These are phyloP conservation scores for Plecotus auritus DNA, from an alignment of 2,113 vertebrate genomes.

Conservation along the genomic window DNA sequence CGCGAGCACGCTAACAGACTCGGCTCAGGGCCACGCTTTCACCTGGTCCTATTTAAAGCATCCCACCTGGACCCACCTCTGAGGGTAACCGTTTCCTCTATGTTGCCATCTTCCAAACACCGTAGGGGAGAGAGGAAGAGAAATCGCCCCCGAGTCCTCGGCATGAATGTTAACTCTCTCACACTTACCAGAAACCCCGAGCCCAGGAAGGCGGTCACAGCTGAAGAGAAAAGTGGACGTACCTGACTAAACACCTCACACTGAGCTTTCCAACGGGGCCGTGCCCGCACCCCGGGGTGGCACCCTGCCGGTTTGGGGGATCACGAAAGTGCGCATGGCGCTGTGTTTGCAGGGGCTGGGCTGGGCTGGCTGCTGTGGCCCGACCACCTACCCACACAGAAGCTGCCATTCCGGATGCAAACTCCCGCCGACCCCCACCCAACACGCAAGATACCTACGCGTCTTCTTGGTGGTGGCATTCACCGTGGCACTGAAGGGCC, in stretches of 20 bases:
- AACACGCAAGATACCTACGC: constrained; percentile 82
- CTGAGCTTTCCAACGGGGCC: rapidly evolving
- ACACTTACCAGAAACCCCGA: constrained; percentile 13
- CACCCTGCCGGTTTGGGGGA: not conserved
- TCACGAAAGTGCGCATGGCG: not conserved
- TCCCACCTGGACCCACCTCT: not conserved
- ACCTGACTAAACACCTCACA: not conserved
- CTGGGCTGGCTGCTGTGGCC: not conserved
- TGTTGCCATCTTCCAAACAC: not conserved
- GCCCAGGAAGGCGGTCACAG: too few relatives aligned
- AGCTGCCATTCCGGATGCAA: not conserved
- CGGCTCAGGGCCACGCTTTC: too few relatives aligned
- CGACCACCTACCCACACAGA: not conserved
- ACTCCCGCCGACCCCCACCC: not conserved
- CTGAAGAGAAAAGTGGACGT: not conserved
- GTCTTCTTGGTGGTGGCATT: constrained; percentile 95
- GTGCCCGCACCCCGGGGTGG: not conserved
- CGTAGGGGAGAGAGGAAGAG: constrained; percentile 17
- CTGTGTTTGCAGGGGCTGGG: too few relatives aligned
- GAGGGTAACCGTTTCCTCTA: not conserved
- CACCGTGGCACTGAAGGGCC: constrained; percentile 89
- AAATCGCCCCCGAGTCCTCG: not conserved
- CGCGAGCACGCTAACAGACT: not conserved
- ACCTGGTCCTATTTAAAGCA: not conserved
- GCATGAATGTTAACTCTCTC: not conserved